Evolutionary conservation across 2,888 invertebrate species (phyloP).

Genomic region (Drosophila differens): DNA sequence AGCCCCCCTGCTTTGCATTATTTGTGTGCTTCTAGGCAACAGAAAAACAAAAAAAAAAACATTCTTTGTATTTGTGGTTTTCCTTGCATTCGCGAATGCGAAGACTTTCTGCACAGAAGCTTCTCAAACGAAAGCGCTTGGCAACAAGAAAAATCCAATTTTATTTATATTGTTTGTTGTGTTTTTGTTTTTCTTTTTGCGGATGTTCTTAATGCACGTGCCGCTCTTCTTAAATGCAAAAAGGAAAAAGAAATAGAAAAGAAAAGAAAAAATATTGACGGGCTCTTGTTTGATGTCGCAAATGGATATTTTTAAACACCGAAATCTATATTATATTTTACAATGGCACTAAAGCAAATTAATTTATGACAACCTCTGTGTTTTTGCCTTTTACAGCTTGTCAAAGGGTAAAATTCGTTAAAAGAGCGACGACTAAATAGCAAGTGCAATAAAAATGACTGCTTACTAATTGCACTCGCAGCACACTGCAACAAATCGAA

Average conservation of each 20-base stretch:
- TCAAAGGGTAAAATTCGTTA: constrained; percentile 46
- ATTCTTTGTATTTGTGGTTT: constrained; percentile 16
- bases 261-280: background rate
- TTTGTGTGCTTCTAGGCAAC: constrained; percentile 3
- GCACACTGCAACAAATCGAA: constrained; percentile 13
- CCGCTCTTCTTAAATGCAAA: constrained; percentile 38
- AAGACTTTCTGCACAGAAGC: constrained; percentile 44
- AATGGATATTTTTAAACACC: constrained; percentile 29
- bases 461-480: constrained; percentile 30
- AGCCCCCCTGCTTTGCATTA: background rate
- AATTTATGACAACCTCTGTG: constrained; percentile 44
- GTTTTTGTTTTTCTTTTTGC: constrained; percentile 4
- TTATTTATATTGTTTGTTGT: constrained; percentile 13
- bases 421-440: constrained; percentile 9
- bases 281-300: constrained; percentile 4
- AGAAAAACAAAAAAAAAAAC: background rate
- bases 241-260: background rate
- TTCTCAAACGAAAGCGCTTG: constrained; percentile 25
- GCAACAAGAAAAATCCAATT: constrained; percentile 33
- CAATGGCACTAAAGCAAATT: constrained; percentile 30
- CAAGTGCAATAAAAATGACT: constrained; percentile 58
- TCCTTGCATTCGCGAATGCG: constrained; percentile 31
- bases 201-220: constrained; percentile 28
- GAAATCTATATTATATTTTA: constrained; percentile 20
- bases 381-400: constrained; percentile 65